Conservation (phyloP, 2,888 invertebrate species). For the Drosophila phalerata region DNA sequence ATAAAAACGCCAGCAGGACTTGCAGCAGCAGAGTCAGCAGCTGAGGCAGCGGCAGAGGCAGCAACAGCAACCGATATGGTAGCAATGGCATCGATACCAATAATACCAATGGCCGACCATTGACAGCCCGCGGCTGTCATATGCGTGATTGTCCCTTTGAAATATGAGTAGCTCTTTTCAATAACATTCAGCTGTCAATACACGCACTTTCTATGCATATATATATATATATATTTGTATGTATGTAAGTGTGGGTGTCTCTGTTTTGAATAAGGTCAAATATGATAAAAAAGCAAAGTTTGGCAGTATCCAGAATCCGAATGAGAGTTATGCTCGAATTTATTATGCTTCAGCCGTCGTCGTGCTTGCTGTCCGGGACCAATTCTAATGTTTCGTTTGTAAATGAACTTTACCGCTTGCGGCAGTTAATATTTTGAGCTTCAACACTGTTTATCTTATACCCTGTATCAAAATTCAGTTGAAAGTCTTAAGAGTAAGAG, state of each 20-base stretch:
- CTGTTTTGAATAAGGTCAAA: constrained; percentile 55
- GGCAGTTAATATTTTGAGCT: constrained; percentile 66
- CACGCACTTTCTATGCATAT: constrained; percentile 53
- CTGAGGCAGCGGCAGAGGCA: neutral
- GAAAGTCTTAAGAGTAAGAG: neutral
- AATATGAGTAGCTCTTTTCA: constrained; percentile 79
- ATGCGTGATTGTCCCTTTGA: constrained; percentile 80
- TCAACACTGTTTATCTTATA: constrained; percentile 25
- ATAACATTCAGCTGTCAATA: constrained; percentile 66
- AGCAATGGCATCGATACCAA: constrained; percentile 46
- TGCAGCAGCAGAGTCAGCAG: constrained; percentile 41
- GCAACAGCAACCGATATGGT: constrained; percentile 8
- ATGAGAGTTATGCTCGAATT: constrained; percentile 68
- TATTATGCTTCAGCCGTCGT: constrained; percentile 73
- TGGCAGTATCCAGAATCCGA: constrained; percentile 44
- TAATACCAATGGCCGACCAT: constrained; percentile 59
- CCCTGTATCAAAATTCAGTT: constrained; percentile 30
- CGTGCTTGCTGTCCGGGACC: constrained; percentile 55
- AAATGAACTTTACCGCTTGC: constrained; percentile 76
- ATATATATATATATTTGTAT: neutral
- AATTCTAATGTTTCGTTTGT: constrained; percentile 78
- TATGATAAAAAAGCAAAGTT: constrained; percentile 53
- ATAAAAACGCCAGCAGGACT: constrained; percentile 72
- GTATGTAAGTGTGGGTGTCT: constrained; percentile 6
- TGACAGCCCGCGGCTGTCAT: constrained; percentile 79